Base-by-base conservation (phyloP, 2,888 invertebrate genomes). In the Rhagonycha lutea region DNA sequence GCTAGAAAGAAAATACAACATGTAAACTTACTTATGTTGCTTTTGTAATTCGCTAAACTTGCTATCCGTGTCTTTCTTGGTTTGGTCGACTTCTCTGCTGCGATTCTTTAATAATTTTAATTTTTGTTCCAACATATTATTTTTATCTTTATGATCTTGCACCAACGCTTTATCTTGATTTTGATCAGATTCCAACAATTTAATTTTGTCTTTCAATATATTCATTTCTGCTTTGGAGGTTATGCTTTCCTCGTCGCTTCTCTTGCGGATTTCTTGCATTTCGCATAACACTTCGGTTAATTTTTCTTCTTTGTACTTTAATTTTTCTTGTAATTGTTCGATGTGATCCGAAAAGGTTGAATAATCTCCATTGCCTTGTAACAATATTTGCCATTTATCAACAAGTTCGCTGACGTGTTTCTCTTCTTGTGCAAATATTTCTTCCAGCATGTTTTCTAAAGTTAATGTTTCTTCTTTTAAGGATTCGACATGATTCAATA, bases 71-170 rank as follows among this genome's bases (percentile, higher is more conserved):
- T 88, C 87, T 26, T 86, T 86, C 23, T 87, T 87, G 60, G 87
- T 87, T 32, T 85, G 86, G 79, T 90, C 88, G 32, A 89, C 79
- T 14, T 89, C 88, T 61, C 88, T 85, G 2, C 89, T 83, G 82
- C 89, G 88, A 75, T 84, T 83, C 77, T 86, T 88, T 65, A 89
- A 80, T 76, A 82, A 73, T 72, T 88, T 88, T 14, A 89, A 83
- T 79, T 89, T 89, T 78, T 88, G 87, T 24, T 88, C 81, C 71
- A 82, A 82, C 3, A 10, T 24, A 3, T 14, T 76, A 68, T 78
- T 83, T 70, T 83, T 83, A 24, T 79, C 82, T 76, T 83, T 83
- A 65, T 79, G 74, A 12, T 85, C 85, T 1, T 71, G 47, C 9
- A 79, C 78, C 14, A 67, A 67, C 68, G 83, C 83, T 68, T 82